These are phyloP conservation scores for Lobophora halterata DNA, from an alignment of 2,888 invertebrate species.

Conservation along the genomic window DNA sequence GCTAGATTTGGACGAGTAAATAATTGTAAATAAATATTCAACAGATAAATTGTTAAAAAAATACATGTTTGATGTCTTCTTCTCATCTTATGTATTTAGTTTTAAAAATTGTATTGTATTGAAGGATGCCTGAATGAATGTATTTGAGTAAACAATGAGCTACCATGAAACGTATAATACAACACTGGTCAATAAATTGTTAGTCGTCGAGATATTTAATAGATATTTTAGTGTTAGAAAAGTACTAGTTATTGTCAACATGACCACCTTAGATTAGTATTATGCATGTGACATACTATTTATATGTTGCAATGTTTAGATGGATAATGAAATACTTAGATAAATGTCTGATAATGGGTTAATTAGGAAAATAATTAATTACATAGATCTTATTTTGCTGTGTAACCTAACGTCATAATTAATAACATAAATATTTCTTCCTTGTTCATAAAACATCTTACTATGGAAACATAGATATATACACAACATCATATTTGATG, in stretches of 20 bases:
- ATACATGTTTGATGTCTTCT: conserved; percentile 13
- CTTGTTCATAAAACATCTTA: no score
- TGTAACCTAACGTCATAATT: no score
- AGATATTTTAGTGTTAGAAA: conserved; percentile 14
- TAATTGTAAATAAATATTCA: no score
- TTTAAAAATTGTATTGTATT: conserved; percentile 7
- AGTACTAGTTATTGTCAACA: conserved; percentile 18
- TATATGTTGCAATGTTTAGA: conserved; percentile 12
- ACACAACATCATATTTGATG: no score
- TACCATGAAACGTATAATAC: conserved; percentile 12
- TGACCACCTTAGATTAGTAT: conserved; percentile 28
- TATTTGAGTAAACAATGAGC: conserved; percentile 3
- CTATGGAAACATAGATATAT: no score
- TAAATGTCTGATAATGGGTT: no score
- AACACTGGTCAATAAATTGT: conserved; percentile 18
- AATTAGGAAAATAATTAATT: no score
- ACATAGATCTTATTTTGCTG: no score
- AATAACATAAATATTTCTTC: no score
- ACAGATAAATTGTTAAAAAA: no score
- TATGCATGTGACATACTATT: conserved; percentile 16
- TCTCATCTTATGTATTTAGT: conserved; percentile 9
- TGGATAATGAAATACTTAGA: no score
- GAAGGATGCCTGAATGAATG: not conserved
- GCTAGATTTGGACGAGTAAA: no score
- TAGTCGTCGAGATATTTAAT: conserved; percentile 16